These are phyloP conservation scores for Apeira syringaria DNA, from an alignment of 2,888 invertebrate species.

Conservation along the genomic window DNA sequence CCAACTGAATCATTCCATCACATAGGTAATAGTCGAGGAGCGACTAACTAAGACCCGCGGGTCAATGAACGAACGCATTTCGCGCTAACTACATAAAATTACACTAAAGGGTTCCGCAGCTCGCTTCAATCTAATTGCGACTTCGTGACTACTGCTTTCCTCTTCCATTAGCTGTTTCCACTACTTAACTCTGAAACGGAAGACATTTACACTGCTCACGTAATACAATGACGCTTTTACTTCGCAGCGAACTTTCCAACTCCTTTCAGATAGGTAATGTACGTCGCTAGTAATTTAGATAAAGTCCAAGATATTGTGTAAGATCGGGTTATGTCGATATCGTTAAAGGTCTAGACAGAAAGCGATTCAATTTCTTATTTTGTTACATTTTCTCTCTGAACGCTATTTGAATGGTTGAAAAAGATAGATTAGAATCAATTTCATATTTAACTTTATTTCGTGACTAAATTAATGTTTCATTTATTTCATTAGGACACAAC, in stretches of 20 bases:
- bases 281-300: constrained; percentile 6
- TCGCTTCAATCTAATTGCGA: constrained; percentile 71
- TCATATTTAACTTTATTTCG: constrained; percentile 18
- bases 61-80: constrained; percentile 57
- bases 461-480: constrained; percentile 9
- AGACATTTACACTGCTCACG: constrained; percentile 14
- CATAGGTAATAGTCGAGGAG: too few species aligned
- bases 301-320: constrained; percentile 21
- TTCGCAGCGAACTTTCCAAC: neutral
- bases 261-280: constrained; percentile 31
- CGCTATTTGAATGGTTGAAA: constrained; percentile 16
- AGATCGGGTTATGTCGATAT: constrained; percentile 40
- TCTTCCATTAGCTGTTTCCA: constrained; percentile 64
- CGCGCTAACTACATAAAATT: constrained; percentile 73
- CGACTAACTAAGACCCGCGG: too few species aligned
- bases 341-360: constrained; percentile 61
- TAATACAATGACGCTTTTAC: constrained; percentile 34
- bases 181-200: constrained; percentile 30
- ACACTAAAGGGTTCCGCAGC: constrained; percentile 67
- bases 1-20: too few species aligned
- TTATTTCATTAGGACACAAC: too few species aligned
- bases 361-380: constrained; percentile 53
- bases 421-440: constrained; percentile 24
- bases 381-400: constrained; percentile 36
- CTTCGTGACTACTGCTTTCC: constrained; percentile 68